A percentile compares a stretch with the other conserved stretches of the same genome.
Conservation (phyloP, 2,797 vertebrate genomes). For the Lagodon rhomboides region DNA sequence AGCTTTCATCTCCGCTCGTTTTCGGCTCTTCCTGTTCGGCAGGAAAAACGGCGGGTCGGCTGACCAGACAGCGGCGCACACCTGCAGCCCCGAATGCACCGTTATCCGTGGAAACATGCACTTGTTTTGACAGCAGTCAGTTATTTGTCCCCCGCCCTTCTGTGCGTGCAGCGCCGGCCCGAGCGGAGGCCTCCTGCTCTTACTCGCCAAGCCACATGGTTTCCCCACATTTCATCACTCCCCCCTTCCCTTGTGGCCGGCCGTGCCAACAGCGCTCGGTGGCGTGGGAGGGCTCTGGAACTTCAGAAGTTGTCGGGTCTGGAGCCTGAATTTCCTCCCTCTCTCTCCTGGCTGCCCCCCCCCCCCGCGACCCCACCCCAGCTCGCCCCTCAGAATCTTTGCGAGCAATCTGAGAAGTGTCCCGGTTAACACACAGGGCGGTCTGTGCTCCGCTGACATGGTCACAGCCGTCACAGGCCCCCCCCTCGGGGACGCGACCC, state of each 20-base stretch:
- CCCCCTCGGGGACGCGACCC: conserved; percentile 58
- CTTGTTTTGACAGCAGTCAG: conserved; percentile 70
- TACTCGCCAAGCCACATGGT: conserved; percentile 55
- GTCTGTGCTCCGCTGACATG: conserved; percentile 64
- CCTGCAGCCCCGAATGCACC: conserved; percentile 72
- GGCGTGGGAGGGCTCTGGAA: conserved; percentile 61
- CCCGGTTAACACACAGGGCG: conserved; percentile 66
- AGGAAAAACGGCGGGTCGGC: conserved; percentile 80
- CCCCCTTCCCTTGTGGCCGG: conserved; percentile 58
- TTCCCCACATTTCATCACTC: conserved; percentile 74
- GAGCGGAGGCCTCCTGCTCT: conserved; percentile 47
- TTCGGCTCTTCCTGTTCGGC: conserved; percentile 79
- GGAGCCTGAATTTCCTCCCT: conserved; percentile 56
- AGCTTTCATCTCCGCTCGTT: conserved; percentile 71
- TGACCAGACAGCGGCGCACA: conserved; percentile 71
- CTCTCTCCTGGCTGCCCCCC: conserved; percentile 4
- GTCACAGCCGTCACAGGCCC: conserved; percentile 59
- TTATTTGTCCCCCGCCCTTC: conserved; percentile 52
- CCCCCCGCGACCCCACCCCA: conserved; percentile 1
- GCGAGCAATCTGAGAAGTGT: conserved; percentile 63
- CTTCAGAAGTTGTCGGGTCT: conserved; percentile 46
- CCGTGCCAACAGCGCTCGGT: conserved; percentile 57
- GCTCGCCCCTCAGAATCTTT: conserved; percentile 36
- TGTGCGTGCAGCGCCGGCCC: conserved; percentile 19
- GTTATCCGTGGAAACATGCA: conserved; percentile 69